Conservation (phyloP, 2,797 vertebrate species). For the Mormyrus hasselquistii region DNA sequence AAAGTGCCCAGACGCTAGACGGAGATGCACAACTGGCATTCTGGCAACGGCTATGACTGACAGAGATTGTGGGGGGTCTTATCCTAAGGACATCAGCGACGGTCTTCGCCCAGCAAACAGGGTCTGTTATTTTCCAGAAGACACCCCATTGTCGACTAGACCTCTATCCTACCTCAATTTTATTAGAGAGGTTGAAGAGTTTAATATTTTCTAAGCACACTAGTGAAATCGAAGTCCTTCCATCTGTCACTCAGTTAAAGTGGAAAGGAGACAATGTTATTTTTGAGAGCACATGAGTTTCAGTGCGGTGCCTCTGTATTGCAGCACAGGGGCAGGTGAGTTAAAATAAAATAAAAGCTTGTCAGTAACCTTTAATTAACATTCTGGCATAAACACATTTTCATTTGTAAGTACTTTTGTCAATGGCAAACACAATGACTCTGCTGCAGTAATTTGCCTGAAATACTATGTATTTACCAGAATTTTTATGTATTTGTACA, state of each 20-base stretch:
- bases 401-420: not conserved
- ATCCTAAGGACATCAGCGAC: not conserved
- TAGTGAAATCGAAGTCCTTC: not conserved
- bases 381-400: not conserved
- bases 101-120: not conserved
- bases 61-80: not conserved
- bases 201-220: not conserved
- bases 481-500: not conserved
- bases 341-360: not conserved
- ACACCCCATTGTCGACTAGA: not conserved
- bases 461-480: not conserved
- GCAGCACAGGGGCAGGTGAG: not conserved
- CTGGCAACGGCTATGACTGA: not conserved
- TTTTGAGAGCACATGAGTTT: not conserved
- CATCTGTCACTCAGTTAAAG: not conserved
- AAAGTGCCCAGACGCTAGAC: not conserved
- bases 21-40: not conserved
- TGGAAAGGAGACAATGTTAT: not conserved
- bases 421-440: not conserved
- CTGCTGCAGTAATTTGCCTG: not conserved
- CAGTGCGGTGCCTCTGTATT: not conserved
- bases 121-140: not conserved
- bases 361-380: conserved; percentile 14
- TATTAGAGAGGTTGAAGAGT: not conserved
- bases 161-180: not conserved